phyloP scores from a whole-genome alignment of 2,797 vertebrate genomes.

The Chiroxiphia lanceolata region DNA sequence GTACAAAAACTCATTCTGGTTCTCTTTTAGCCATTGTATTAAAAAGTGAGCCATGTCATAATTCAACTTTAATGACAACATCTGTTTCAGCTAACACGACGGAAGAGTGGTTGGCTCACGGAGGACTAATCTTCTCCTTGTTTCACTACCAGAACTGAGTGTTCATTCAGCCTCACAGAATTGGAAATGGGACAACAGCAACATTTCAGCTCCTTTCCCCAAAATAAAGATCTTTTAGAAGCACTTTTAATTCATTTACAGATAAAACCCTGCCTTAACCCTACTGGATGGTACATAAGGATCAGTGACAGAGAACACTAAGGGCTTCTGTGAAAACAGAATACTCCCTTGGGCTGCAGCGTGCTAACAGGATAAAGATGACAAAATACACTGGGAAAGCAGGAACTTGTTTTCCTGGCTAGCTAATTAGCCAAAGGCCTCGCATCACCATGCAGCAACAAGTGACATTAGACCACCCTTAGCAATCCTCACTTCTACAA shows the following conservation, averaged over 20 bases:
- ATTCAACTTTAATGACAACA: slow-evolving; percentile 55
- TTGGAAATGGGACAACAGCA: slow-evolving; percentile 23
- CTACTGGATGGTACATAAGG: background rate
- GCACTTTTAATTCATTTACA: slow-evolving; percentile 12
- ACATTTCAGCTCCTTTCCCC: background rate
- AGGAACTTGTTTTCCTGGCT: background rate
- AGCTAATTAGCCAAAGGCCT: background rate
- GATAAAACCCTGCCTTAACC: slow-evolving; percentile 22
- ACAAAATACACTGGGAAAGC: background rate
- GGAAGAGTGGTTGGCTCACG: background rate
- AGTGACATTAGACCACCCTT: background rate
- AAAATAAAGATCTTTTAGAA: slow-evolving; percentile 15
- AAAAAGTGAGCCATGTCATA: slow-evolving; percentile 1
- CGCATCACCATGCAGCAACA: background rate
- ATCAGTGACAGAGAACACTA: background rate
- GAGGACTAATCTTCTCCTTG: background rate
- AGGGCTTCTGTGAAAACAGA: background rate
- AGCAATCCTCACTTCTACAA: background rate
- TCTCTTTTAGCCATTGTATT: background rate
- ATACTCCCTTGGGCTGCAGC: background rate
- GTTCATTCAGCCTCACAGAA: slow-evolving; percentile 8
- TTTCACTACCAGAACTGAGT: slow-evolving; percentile 17
- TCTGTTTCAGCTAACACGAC: slow-evolving; percentile 4
- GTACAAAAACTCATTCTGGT: background rate
- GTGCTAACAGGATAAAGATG: background rate